phyloP scores from a whole-genome alignment of 2,113 vertebrate genomes.

The Tragelaphus scriptus region DNA sequence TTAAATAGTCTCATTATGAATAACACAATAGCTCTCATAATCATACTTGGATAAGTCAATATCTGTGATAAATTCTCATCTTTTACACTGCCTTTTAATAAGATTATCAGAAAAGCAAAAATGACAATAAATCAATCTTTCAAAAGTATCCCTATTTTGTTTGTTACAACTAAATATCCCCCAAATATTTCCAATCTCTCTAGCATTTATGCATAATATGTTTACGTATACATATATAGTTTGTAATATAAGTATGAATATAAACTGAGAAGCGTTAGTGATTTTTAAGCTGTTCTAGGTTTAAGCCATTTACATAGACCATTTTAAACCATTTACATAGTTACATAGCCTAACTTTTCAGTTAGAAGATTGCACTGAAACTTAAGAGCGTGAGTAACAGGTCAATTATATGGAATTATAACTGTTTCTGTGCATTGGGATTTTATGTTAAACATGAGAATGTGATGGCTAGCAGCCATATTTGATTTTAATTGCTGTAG shows the following conservation, averaged over 20 bases:
- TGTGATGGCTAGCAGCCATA: constrained; percentile 10
- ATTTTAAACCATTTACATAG: constrained; percentile 35
- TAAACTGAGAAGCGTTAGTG: background rate
- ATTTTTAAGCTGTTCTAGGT: constrained; percentile 9
- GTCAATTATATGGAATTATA: constrained; percentile 53
- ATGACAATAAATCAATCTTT: background rate
- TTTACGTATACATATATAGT: background rate
- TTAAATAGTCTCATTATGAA: background rate
- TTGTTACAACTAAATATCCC: background rate
- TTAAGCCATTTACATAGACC: constrained; percentile 24
- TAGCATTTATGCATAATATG: background rate
- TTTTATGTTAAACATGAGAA: constrained; percentile 63
- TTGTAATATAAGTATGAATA: background rate
- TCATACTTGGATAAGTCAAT: background rate
- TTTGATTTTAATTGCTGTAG: constrained; percentile 58
- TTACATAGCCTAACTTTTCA: background rate
- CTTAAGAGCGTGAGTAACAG: constrained; percentile 37
- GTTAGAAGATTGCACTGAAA: constrained; percentile 26
- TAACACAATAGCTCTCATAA: background rate
- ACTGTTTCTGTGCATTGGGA: constrained; percentile 54
- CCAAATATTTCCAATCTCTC: background rate
- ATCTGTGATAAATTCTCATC: constrained; percentile 9
- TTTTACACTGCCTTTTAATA: background rate
- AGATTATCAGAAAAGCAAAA: background rate
- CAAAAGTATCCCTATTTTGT: background rate